A percentile compares a stretch with the other conserved stretches of the same genome.
These are phyloP conservation scores for Sylvia borin DNA, from an alignment of 2,797 vertebrate genomes.

Conservation along the genomic window DNA sequence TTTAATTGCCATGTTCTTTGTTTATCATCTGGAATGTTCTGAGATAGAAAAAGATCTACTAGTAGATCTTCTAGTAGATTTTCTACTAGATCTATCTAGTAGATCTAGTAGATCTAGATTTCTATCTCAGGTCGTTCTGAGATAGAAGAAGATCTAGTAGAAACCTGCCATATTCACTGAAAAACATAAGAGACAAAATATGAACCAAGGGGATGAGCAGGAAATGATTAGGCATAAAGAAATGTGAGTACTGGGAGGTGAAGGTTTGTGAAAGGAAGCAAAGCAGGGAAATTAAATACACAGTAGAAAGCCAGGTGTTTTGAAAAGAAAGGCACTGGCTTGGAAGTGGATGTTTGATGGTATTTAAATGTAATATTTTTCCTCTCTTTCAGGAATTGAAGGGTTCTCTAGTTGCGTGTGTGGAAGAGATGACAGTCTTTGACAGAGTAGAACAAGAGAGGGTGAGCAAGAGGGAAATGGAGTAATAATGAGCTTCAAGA, in stretches of 20 bases:
- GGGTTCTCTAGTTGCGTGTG: background rate
- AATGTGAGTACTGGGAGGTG: background rate
- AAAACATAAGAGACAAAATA: background rate
- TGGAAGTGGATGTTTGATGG: background rate
- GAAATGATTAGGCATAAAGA: background rate
- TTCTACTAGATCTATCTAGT: too few relatives aligned
- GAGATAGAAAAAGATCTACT: background rate
- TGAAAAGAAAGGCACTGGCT: background rate
- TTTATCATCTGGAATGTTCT: background rate
- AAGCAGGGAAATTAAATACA: background rate
- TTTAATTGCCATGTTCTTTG: constrained; percentile 9
- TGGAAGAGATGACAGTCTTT: background rate
- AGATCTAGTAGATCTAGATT: too few relatives aligned
- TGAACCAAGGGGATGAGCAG: background rate
- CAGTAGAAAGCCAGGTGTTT: background rate
- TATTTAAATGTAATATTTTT: constrained; percentile 20
- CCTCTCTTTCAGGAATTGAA: background rate
- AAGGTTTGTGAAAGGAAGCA: background rate
- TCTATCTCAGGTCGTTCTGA: background rate
- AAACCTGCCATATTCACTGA: background rate
- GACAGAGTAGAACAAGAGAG: constrained; percentile 3
- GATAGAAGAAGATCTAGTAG: background rate
- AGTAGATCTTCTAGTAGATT: background rate
- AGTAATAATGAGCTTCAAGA: background rate
- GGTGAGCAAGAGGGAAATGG: background rate